Percentiles rank a stretch among this genome's conserved stretches.
phyloP scores from a whole-genome alignment of 2,797 vertebrate genomes.

The Cyprinella venusta region DNA sequence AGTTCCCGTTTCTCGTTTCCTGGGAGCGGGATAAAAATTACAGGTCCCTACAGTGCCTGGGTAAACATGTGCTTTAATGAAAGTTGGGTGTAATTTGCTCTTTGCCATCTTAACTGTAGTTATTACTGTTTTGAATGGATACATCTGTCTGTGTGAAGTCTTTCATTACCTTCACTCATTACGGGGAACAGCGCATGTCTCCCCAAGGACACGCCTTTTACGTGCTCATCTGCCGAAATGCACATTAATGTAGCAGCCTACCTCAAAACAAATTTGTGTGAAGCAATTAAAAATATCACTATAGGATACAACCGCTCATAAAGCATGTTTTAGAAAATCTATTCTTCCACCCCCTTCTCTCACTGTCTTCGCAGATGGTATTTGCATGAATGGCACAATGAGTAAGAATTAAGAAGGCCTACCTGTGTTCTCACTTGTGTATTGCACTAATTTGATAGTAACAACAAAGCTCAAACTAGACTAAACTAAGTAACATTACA shows the following conservation, averaged over 20 bases:
- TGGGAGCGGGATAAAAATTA: conserved; percentile 69
- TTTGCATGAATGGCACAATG: conserved; percentile 24
- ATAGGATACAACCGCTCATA: conserved; percentile 71
- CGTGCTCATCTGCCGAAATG: conserved; percentile 79
- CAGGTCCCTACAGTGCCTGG: conserved; percentile 74
- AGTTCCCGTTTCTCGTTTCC: conserved; percentile 68
- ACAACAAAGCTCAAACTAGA: conserved; percentile 6
- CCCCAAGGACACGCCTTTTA: conserved; percentile 82
- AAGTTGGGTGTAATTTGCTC: conserved; percentile 82
- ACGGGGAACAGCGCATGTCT: conserved; percentile 74
- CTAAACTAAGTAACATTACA: neutral
- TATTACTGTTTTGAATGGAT: conserved; percentile 86
- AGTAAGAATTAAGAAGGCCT: conserved; percentile 4
- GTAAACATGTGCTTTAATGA: conserved; percentile 77
- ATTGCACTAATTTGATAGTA: conserved; percentile 18
- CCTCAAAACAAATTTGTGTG: conserved; percentile 84
- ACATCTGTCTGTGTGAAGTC: conserved; percentile 85
- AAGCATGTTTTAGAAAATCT: conserved; percentile 67
- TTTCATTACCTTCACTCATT: conserved; percentile 87
- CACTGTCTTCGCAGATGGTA: conserved; percentile 16
- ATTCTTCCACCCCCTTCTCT: conserved; percentile 52
- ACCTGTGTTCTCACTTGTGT: conserved; percentile 19
- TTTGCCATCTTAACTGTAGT: conserved; percentile 84
- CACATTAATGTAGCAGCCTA: conserved; percentile 79
- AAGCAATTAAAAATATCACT: conserved; percentile 84